Conservation (phyloP, 2,888 invertebrate species). For the Syrphus vitripennis region DNA sequence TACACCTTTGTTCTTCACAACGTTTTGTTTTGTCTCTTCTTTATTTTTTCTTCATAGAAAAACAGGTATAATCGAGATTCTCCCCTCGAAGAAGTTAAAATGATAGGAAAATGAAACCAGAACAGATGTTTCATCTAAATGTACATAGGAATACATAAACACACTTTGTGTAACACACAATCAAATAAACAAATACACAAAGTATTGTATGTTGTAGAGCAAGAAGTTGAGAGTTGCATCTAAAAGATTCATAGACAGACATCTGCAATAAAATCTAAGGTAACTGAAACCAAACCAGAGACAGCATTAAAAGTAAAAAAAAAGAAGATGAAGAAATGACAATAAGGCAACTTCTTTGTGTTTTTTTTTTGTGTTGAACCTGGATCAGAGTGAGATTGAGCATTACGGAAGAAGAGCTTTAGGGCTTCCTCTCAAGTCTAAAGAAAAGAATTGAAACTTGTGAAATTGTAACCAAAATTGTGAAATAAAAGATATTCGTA, state of each 20-base stretch:
- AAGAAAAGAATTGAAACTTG: too few relatives aligned
- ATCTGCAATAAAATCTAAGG: slow-evolving; percentile 1
- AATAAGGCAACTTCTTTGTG: not conserved
- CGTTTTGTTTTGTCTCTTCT: slow-evolving; percentile 1
- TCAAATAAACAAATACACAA: slow-evolving; percentile 22
- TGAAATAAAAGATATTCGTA: too few relatives aligned
- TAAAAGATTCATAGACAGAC: slow-evolving; percentile 27
- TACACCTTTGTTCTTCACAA: not conserved
- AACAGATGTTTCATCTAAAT: slow-evolving; percentile 59
- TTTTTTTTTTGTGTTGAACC: not conserved
- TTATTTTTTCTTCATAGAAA: slow-evolving; percentile 12
- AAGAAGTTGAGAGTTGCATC: not conserved
- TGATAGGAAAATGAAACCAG: not conserved
- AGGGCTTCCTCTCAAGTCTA: too few relatives aligned
- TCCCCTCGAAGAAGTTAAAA: not conserved
- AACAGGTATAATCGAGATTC: slow-evolving; percentile 53
- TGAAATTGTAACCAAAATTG: too few relatives aligned
- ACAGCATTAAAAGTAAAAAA: not conserved
- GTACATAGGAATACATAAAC: not conserved
- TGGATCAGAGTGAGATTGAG: not conserved
- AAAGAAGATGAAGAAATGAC: not conserved
- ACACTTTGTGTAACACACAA: not conserved
- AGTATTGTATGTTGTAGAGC: not conserved
- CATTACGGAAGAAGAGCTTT: not conserved
- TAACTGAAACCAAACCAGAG: not conserved